phyloP scores from a whole-genome alignment of 2,113 vertebrate genomes.

The Enhydra lutris region DNA sequence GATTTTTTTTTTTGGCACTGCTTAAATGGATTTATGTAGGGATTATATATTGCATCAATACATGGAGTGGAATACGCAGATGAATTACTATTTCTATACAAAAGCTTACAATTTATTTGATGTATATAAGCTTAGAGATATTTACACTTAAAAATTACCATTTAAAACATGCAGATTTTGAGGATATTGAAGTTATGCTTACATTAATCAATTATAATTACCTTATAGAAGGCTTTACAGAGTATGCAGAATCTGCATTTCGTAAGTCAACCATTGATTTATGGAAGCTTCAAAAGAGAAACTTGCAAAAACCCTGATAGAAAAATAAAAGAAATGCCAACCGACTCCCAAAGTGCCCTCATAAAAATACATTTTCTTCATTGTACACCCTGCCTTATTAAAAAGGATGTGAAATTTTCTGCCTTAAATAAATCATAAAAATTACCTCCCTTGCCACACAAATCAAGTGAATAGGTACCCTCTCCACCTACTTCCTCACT shows the following conservation, averaged over 20 bases:
- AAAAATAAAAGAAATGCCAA: conserved; percentile 46
- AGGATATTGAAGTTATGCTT: not conserved
- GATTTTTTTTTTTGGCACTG: not conserved
- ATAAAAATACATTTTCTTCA: conserved; percentile 41
- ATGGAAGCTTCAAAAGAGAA: not conserved
- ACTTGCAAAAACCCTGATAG: not conserved
- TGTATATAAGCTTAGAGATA: not conserved
- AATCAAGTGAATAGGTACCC: conserved; percentile 29
- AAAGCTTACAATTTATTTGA: conserved; percentile 7
- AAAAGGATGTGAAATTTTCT: not conserved
- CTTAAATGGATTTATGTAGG: not conserved
- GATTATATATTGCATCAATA: not conserved
- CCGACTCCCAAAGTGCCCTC: not conserved
- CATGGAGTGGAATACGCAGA: not conserved
- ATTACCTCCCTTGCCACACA: conserved; percentile 35
- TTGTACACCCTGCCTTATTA: conserved; percentile 8
- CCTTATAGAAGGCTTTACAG: not conserved
- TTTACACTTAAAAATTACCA: not conserved
- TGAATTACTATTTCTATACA: not conserved
- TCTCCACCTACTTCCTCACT: not conserved
- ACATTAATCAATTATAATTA: not conserved
- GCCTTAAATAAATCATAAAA: conserved; percentile 30
- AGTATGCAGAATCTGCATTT: not conserved
- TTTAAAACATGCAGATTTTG: conserved; percentile 35
- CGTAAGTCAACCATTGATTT: not conserved